phyloP scores from a whole-genome alignment of 23 tunicate species.

The Halocynthia roretzi region DNA sequence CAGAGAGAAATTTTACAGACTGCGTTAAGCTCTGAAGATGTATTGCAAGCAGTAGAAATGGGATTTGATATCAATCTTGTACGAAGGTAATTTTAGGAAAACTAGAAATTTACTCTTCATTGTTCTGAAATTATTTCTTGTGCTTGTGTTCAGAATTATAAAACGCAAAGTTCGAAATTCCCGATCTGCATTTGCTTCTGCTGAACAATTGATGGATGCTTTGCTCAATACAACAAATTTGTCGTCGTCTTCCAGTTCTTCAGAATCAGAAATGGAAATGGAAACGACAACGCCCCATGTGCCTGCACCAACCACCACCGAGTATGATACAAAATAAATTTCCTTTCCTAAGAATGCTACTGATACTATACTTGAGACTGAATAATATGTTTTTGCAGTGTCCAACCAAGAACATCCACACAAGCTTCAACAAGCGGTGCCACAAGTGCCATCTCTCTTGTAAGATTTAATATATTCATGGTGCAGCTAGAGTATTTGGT shows the following conservation, averaged over 20 bases:
- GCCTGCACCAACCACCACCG: background rate
- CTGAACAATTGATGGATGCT: constrained; percentile 6
- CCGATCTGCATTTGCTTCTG: background rate
- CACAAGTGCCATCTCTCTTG: too few species aligned
- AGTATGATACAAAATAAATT: background rate
- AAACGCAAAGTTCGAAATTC: constrained; percentile 7
- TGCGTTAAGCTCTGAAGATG: background rate
- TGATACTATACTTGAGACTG: too few species aligned
- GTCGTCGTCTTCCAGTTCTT: too few species aligned
- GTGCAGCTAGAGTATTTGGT: too few species aligned
- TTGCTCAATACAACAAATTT: background rate
- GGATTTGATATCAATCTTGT: constrained; percentile 12
- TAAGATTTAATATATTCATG: too few species aligned
- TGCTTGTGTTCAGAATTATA: background rate
- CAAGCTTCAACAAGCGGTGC: too few species aligned
- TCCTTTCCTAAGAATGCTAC: background rate
- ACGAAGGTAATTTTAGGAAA: constrained; percentile 2
- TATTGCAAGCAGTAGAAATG: constrained; percentile 13
- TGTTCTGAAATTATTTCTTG: background rate
- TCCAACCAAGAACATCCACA: too few species aligned
- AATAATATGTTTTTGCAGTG: too few species aligned
- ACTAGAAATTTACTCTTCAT: background rate
- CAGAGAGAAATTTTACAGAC: background rate
- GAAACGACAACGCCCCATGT: background rate
- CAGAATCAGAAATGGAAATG: too few species aligned